Percentiles rank a stretch among this genome's conserved stretches.
phyloP scores from a whole-genome alignment of 2,888 invertebrate genomes.

The Ectemnius continuus region DNA sequence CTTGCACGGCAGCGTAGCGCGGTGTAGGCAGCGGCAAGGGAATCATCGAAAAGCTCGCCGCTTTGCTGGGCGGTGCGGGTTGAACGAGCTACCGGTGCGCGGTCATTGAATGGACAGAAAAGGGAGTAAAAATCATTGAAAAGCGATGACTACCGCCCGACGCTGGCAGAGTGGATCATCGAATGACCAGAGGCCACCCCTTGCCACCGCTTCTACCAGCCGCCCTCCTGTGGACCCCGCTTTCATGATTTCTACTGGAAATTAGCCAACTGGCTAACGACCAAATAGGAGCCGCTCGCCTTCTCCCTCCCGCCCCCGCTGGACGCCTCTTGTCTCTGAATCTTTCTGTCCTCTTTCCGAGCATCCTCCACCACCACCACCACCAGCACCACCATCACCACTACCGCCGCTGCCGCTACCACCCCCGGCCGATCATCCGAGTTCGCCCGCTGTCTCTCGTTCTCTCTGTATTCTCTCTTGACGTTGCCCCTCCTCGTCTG shows the following conservation, averaged over 20 bases:
- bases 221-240: conserved; percentile 66
- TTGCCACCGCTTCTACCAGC: conserved; percentile 55
- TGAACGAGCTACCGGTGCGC: conserved; percentile 64
- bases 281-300: conserved; percentile 72
- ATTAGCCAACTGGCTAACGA: conserved; percentile 78
- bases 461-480: conserved; percentile 16
- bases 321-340: conserved; percentile 42
- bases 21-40: conserved; percentile 60
- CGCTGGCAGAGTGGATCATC: conserved; percentile 74
- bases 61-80: conserved; percentile 57
- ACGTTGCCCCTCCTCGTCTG: conserved; percentile 2
- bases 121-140: conserved; percentile 77
- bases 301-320: conserved; percentile 47
- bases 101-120: conserved; percentile 76
- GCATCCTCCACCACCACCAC: conserved; percentile 35
- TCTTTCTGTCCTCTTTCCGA: conserved; percentile 49
- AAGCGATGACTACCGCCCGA: conserved; percentile 72
- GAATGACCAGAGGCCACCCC: conserved; percentile 73
- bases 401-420: conserved; percentile 28
- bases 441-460: conserved; percentile 37
- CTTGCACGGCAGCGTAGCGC: conserved; percentile 57
- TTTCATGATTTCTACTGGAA: conserved; percentile 78
- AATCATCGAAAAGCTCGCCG: conserved; percentile 68
- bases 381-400: conserved; percentile 40
- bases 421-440: conserved; percentile 22